These are phyloP conservation scores for Octomys mimax DNA, from an alignment of 2,797 vertebrate genomes.

Conservation along the genomic window DNA sequence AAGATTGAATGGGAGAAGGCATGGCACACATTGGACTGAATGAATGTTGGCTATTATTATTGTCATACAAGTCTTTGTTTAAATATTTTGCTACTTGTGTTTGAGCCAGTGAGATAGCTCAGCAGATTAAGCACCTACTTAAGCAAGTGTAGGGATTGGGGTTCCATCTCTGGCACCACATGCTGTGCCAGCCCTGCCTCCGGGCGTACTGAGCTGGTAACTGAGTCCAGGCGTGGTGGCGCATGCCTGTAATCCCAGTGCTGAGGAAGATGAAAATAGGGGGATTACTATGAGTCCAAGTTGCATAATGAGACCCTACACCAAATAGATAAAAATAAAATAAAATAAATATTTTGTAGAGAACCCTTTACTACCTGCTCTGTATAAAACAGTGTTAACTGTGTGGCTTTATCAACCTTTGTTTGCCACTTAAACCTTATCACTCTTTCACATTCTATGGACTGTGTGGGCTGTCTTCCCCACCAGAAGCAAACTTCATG, in stretches of 20 bases:
- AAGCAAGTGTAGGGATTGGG: no score
- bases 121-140: no score
- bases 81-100: neutral
- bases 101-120: no score
- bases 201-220: no score
- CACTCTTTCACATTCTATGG: neutral
- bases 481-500: neutral
- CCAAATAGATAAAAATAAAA: no score
- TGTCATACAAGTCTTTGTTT: neutral
- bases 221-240: no score
- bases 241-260: no score
- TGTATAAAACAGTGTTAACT: neutral
- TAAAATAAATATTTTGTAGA: neutral
- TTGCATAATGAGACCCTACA: no score
- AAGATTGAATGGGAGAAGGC: neutral
- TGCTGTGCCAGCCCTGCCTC: no score
- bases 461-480: neutral
- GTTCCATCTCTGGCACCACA: no score
- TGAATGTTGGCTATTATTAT: neutral
- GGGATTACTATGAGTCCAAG: no score
- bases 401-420: neutral
- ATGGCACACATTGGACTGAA: neutral
- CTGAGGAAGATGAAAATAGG: no score
- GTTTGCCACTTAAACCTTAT: constrained; percentile 16
- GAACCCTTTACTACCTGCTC: neutral